Conservation (phyloP, 2,113 vertebrate genomes). For the Burhinus oedicnemus region DNA sequence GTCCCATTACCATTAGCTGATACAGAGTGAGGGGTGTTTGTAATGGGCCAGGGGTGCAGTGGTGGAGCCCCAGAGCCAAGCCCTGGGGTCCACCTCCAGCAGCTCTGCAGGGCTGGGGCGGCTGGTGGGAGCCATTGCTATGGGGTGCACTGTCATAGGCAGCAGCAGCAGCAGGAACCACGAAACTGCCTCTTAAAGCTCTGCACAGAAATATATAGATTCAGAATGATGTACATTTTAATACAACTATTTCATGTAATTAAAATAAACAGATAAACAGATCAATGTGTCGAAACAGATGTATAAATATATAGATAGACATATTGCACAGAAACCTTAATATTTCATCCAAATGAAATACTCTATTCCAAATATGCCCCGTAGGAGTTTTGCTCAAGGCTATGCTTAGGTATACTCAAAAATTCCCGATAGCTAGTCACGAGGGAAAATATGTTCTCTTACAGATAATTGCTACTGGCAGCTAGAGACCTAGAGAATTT, state of each 20-base stretch:
- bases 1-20: neutral
- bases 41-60: neutral
- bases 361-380: conserved; percentile 78
- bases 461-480: conserved; percentile 94
- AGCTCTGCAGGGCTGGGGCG: neutral
- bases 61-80: neutral
- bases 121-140: neutral
- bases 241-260: conserved; percentile 70
- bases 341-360: conserved; percentile 81
- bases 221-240: conserved; percentile 70
- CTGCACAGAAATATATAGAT: conserved; percentile 26
- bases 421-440: conserved; percentile 82
- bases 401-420: conserved; percentile 85
- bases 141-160: neutral
- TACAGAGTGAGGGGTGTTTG: fast-evolving
- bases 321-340: conserved; percentile 73
- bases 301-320: conserved; percentile 75
- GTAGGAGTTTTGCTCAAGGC: conserved; percentile 85
- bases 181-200: conserved; percentile 11
- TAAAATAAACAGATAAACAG: conserved; percentile 79
- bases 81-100: neutral
- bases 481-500: conserved; percentile 85
- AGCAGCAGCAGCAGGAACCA: neutral
- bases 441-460: conserved; percentile 90
- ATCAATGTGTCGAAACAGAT: conserved; percentile 81